Evolutionary conservation across 2,888 invertebrate species (phyloP), one percentile per base, ranked within the genome.

Genomic region (Troides oblongomaculatus): DNA sequence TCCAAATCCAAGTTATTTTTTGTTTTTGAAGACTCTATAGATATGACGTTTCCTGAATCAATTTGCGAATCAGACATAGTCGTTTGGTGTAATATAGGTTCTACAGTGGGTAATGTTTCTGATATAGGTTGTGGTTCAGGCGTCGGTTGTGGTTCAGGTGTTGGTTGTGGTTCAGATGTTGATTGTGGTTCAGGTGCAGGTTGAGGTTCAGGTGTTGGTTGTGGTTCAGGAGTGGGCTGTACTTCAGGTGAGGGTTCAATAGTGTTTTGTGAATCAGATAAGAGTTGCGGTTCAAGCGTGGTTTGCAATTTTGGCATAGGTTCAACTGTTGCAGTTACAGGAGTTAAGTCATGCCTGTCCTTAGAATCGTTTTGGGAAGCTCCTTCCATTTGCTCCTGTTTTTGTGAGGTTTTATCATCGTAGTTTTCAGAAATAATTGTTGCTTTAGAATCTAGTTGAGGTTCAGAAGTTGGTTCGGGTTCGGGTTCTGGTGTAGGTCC

Each of bases 81-180:
- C 18, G 57, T 58, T 21, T 61, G 58, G 46, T 46, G 23, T 62
- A 65, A 12, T 14, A 57, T 64, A 17, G 18, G 50, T 50, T 78
- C 74, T 57, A 82, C 71, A 73, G 80, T 74, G 1, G 57, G 57
- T 23, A 23, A 23, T 4, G 14, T 58, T 58, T 23, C 57, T 12
- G 21, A 23, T 39, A 68, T 68, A 12, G 74, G 63, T 56, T 70
- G 70, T 39, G 68, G 68, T 69, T 70, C 74, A 65, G 70, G 21
- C n/a, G 23, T n/a, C 1, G 57, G n/a, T 71, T 79, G 74, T 2
- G 91, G 78, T 68, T 87, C 87, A 0, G 93, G 83, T 75, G 91
- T 84, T 46, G 86, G 81, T 74, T 85, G 85, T 8, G 88, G 81
- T 77, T 88, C 82, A 4, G 84, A 67, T 70, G 73, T 56, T 4